These are phyloP conservation scores for Andrena cerasifolii DNA, from an alignment of 1,140 invertebrate genomes.

Conservation along the genomic window DNA sequence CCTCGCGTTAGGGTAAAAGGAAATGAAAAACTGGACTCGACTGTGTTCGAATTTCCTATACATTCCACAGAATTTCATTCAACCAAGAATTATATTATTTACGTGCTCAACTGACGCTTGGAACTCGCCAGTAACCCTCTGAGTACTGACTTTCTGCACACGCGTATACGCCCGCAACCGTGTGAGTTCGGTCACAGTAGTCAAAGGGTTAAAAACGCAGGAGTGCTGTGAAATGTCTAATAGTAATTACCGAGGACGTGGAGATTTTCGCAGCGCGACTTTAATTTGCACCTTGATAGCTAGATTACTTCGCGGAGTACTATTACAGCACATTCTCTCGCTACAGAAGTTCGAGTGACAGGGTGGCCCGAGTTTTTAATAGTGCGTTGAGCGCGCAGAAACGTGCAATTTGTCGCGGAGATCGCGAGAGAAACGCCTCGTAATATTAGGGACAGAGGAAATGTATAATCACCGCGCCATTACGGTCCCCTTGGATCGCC, in stretches of 20 bases:
- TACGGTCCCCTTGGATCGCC: not conserved
- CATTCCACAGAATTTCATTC: no score
- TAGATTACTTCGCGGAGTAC: not conserved
- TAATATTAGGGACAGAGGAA: not conserved
- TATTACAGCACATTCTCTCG: not conserved
- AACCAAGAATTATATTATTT: no score
- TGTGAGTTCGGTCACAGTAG: no score
- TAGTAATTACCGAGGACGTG: not conserved
- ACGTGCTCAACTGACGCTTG: no score
- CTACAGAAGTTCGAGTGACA: not conserved
- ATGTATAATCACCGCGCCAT: conserved; percentile 12
- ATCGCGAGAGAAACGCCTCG: not conserved
- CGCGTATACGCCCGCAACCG: not conserved
- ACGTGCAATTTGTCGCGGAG: not conserved
- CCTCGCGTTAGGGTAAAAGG: no score
- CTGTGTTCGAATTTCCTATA: no score
- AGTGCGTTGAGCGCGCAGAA: not conserved
- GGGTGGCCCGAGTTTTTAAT: not conserved
- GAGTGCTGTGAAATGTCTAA: not conserved
- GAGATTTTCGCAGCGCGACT: not conserved
- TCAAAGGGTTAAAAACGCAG: not conserved
- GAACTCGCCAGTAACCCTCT: no score
- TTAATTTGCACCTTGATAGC: not conserved
- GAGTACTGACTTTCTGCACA: no score
- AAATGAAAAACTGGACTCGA: no score